Percentiles rank a stretch among this genome's conserved stretches.
These are phyloP conservation scores for Mamestra brassicae DNA, from an alignment of 2,888 invertebrate species.

Conservation along the genomic window DNA sequence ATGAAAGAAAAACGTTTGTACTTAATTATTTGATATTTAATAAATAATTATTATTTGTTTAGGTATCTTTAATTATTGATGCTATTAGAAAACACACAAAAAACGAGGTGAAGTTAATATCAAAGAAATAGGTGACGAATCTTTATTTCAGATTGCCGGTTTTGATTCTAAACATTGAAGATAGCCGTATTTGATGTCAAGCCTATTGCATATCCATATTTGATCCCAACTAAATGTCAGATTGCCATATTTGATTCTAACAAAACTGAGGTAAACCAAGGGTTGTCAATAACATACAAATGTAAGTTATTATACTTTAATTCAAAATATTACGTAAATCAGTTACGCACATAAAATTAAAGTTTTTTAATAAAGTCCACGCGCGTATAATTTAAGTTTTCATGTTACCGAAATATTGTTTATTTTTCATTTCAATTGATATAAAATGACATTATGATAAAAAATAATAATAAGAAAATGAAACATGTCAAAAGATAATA, in stretches of 20 bases:
- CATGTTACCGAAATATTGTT: constrained; percentile 8
- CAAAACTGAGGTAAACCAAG: constrained; percentile 14
- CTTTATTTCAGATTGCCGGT: constrained; percentile 11
- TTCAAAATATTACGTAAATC: constrained; percentile 19
- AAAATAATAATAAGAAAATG: too few relatives aligned
- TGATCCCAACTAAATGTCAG: constrained; percentile 29
- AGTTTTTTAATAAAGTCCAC: constrained; percentile 4
- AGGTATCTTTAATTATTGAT: constrained; percentile 10
- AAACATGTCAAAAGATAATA: too few relatives aligned
- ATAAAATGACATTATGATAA: too few relatives aligned
- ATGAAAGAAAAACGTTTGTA: constrained; percentile 29
- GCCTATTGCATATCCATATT: constrained; percentile 18
- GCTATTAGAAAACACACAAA: constrained; percentile 4
- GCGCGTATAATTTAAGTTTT: constrained; percentile 11
- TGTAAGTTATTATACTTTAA: constrained; percentile 11
- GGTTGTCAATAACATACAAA: constrained; percentile 26
- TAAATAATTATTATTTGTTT: constrained; percentile 10
- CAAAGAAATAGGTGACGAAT: constrained; percentile 1
- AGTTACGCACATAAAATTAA: constrained; percentile 9
- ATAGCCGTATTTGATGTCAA: constrained; percentile 22
- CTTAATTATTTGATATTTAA: constrained; percentile 10
- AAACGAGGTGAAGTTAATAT: constrained; percentile 8
- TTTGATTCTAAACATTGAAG: constrained; percentile 18
- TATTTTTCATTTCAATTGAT: constrained; percentile 20
- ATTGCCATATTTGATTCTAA: constrained; percentile 37